Evolutionary conservation across 2,888 invertebrate genomes (phyloP), one percentile per base, ranked within the genome.

Genomic region (Cepaea hortensis): DNA sequence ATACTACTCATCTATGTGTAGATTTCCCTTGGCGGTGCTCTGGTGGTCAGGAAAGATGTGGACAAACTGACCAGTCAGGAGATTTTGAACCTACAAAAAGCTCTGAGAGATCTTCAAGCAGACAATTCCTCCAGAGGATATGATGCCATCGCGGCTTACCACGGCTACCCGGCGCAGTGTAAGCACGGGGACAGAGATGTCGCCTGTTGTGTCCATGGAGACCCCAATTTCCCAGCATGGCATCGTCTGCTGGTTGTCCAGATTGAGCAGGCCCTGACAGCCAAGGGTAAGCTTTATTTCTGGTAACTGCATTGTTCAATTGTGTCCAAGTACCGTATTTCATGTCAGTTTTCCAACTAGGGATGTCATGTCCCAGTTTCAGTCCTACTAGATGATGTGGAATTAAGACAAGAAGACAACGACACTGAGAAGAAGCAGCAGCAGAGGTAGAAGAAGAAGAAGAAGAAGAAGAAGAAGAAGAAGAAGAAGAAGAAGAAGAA

Each of bases 151-250:
- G 88, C 87, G 0, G 55, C 87, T 35, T 85, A 73, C 46, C 87
- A 88, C 85, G 88, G 87, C 35, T 85, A 87, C 55, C 88, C 88
- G 0, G 61, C 87, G 0, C 68, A 72, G 70, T 88, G 88, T 65
- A 55, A 55, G 20, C 18, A 80, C 50, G 83, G 70, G 0, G 76
- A 50, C 81, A 62, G 18, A 0, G 46, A 50, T 55, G 72, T 87
- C 13, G 88, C 88, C 23, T 89, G 89, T 76, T 88, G 89, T 75
- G 62, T 89, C 6, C 89, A 89, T 75, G 89, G 89, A 7, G 87
- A 86, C 87, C 83, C 88, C 75, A 84, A 82, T 18, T 89, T 89
- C 77, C 89, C 89, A 0, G 75, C 83, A 75, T 89, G 89, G 89
- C 89, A 89, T 81, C 81, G 89, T 11, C 86, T 89, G 11, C 88